Conservation (phyloP, 2,113 vertebrate genomes). For the Falcunculus frontatus region DNA sequence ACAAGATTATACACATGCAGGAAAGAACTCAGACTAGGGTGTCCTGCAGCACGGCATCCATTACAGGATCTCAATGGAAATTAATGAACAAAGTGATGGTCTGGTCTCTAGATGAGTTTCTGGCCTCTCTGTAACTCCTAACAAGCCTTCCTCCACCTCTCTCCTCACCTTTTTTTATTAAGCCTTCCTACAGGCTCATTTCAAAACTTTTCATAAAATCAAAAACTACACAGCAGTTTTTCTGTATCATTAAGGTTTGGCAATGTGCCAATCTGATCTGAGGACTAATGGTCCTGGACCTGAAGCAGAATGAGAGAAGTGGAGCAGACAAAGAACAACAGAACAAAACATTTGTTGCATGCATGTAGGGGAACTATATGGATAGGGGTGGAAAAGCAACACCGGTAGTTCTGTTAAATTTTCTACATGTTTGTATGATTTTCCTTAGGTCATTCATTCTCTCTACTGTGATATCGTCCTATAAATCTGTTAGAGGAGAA, state of each 20-base stretch:
- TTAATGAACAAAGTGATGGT: not conserved
- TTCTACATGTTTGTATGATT: not conserved
- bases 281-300: not conserved
- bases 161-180: not conserved
- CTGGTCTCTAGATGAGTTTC: not conserved
- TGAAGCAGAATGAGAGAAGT: not conserved
- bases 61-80: not conserved
- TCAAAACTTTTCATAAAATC: not conserved
- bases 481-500: not conserved
- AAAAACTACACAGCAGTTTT: not conserved
- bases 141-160: not conserved
- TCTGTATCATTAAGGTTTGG: not conserved
- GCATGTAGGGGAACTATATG: not conserved
- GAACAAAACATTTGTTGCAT: not conserved
- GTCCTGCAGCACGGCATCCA: accelerated
- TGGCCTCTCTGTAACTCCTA: not conserved
- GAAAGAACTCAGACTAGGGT: not conserved
- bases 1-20: not conserved
- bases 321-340: not conserved
- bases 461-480: not conserved
- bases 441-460: not conserved
- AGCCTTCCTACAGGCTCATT: not conserved
- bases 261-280: not conserved
- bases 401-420: not conserved
- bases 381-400: not conserved